Evolutionary conservation across 2,888 invertebrate genomes (phyloP).

Genomic region (Lamellibrachia satsuma): DNA sequence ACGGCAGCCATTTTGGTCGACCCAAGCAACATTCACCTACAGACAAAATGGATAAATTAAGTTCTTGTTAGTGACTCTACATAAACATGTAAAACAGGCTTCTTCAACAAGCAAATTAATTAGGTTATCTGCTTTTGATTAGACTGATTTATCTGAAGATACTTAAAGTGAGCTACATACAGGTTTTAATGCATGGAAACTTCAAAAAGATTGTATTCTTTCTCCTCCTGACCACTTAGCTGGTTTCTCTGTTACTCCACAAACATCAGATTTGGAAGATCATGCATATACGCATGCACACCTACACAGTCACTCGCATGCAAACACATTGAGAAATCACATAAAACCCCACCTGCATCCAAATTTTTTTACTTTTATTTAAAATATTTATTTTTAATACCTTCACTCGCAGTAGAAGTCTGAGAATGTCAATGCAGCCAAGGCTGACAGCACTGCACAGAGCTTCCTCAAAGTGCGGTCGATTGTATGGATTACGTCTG

Average conservation of each 20-base stretch:
- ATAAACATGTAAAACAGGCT: not conserved
- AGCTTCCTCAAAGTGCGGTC: not conserved
- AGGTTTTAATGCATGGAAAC: not conserved
- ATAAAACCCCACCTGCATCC: not conserved
- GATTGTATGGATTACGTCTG: not conserved
- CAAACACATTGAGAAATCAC: not conserved
- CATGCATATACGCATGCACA: not conserved
- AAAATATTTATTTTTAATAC: not conserved
- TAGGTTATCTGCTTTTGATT: not conserved
- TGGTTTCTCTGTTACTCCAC: not conserved
- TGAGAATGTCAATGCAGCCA: not conserved
- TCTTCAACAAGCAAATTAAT: not conserved
- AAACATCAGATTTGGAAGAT: not conserved
- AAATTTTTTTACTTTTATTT: too few relatives aligned
- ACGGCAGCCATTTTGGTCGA: slow-evolving; percentile 29
- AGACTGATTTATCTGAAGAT: not conserved
- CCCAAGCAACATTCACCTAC: not conserved
- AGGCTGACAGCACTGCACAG: slow-evolving; percentile 10
- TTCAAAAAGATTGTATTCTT: too few relatives aligned
- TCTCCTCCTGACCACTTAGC: too few relatives aligned
- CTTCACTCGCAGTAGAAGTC: slow-evolving; percentile 5
- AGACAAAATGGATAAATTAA: not conserved
- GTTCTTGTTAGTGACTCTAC: not conserved
- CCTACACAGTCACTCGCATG: not conserved
- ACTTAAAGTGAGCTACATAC: not conserved